These are phyloP conservation scores for Neodiprion virginianus DNA, from an alignment of 1,140 invertebrate species.

Conservation along the genomic window DNA sequence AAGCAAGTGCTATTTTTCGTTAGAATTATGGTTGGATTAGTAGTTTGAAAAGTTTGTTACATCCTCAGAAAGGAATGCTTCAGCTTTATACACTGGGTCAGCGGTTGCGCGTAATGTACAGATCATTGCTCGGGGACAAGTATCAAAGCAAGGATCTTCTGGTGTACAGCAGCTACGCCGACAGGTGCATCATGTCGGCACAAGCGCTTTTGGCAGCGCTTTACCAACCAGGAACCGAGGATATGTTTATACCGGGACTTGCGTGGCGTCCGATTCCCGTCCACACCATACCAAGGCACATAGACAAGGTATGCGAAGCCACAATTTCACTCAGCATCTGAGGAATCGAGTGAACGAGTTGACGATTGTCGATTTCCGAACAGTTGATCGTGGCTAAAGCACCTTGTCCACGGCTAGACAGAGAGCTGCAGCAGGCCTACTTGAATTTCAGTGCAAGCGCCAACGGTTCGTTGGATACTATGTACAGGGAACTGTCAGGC, in stretches of 20 bases:
- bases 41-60: constrained; percentile 16
- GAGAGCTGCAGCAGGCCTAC: constrained; percentile 63
- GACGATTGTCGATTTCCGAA: constrained; percentile 32
- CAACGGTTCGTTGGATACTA: constrained; percentile 26
- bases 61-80: constrained; percentile 75
- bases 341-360: background rate
- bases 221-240: constrained; percentile 74
- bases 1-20: too few relatives aligned
- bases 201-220: constrained; percentile 82
- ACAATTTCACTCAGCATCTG: constrained; percentile 9
- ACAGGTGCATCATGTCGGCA: constrained; percentile 88
- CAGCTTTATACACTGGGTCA: constrained; percentile 80
- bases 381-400: constrained; percentile 70
- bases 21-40: constrained; percentile 12
- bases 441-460: constrained; percentile 40
- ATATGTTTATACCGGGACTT: constrained; percentile 76
- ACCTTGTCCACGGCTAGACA: constrained; percentile 69
- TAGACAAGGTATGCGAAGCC: constrained; percentile 71
- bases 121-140: constrained; percentile 67
- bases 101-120: constrained; percentile 74
- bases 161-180: constrained; percentile 79
- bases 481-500: constrained; percentile 71
- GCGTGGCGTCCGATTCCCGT: constrained; percentile 90
- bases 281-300: constrained; percentile 70
- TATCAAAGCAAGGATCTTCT: constrained; percentile 71